Percentiles rank a stretch among this genome's conserved stretches.
These are phyloP conservation scores for Prinia subflava DNA, from an alignment of 2,113 vertebrate species.

Conservation along the genomic window DNA sequence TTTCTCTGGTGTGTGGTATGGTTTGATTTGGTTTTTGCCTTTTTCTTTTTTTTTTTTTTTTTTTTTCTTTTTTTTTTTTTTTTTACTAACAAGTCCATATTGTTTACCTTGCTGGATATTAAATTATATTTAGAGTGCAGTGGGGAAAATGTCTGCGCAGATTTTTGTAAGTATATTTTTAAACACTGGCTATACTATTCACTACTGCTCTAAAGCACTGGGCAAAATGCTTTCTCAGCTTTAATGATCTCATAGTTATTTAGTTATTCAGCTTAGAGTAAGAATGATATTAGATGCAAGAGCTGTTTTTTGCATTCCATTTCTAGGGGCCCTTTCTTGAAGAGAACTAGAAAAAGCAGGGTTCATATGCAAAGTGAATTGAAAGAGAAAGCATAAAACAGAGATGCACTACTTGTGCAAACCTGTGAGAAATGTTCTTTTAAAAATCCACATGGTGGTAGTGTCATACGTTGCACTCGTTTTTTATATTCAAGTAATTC, in stretches of 20 bases:
- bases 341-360: background rate
- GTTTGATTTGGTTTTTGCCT: background rate
- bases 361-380: background rate
- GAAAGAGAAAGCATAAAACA: background rate
- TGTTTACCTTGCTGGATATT: rapidly evolving
- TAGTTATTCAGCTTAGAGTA: background rate
- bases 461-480: background rate
- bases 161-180: background rate
- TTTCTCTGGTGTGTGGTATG: background rate
- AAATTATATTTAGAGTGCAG: background rate
- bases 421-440: rapidly evolving
- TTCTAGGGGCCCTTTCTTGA: background rate
- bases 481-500: background rate
- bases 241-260: background rate
- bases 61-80: background rate
- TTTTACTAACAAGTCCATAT: background rate
- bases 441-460: background rate
- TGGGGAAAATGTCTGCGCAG: background rate
- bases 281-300: background rate
- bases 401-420: background rate
- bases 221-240: background rate
- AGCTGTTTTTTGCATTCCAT: background rate
- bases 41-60: background rate
- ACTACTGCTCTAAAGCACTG: background rate
- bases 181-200: background rate